Percentiles rank a stretch among this genome's conserved stretches.
Evolutionary conservation across 1,140 invertebrate genomes (phyloP).

Genomic region (Oncopeltus fasciatus): DNA sequence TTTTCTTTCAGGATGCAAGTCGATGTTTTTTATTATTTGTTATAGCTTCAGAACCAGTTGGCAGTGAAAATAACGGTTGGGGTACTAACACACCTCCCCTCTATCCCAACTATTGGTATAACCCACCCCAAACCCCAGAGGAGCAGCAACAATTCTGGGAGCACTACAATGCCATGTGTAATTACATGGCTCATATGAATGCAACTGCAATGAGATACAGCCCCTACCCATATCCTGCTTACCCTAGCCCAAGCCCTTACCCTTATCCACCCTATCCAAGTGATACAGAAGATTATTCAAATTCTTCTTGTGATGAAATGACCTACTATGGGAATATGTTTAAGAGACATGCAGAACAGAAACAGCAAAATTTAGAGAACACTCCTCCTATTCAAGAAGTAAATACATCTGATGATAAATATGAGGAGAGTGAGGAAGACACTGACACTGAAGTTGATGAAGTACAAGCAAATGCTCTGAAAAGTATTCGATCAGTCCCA

Average conservation of each 20-base stretch:
- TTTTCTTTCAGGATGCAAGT: background rate
- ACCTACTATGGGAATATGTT: constrained; percentile 27
- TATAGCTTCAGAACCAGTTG: constrained; percentile 21
- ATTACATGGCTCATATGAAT: constrained; percentile 26
- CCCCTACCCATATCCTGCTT: constrained; percentile 24
- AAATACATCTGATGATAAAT: background rate
- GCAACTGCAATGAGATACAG: constrained; percentile 23
- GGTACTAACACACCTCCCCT: constrained; percentile 17
- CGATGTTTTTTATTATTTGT: constrained; percentile 20
- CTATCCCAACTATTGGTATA: constrained; percentile 25
- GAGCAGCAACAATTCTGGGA: constrained; percentile 25
- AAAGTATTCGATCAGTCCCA: constrained; percentile 30
- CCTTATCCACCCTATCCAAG: constrained; percentile 21
- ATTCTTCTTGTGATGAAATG: constrained; percentile 33
- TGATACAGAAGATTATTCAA: constrained; percentile 30
- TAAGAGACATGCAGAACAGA: constrained; percentile 8
- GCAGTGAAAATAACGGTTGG: constrained; percentile 25
- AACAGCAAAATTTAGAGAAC: background rate
- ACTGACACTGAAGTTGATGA: constrained; percentile 29
- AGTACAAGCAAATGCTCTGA: background rate
- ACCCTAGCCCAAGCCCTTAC: constrained; percentile 23
- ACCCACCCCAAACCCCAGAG: constrained; percentile 24
- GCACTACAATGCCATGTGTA: constrained; percentile 28
- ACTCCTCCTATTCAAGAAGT: background rate
- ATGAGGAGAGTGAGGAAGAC: constrained; percentile 26